Evolutionary conservation across 2,888 invertebrate species (phyloP).

Genomic region (Nomada ruficornis): DNA sequence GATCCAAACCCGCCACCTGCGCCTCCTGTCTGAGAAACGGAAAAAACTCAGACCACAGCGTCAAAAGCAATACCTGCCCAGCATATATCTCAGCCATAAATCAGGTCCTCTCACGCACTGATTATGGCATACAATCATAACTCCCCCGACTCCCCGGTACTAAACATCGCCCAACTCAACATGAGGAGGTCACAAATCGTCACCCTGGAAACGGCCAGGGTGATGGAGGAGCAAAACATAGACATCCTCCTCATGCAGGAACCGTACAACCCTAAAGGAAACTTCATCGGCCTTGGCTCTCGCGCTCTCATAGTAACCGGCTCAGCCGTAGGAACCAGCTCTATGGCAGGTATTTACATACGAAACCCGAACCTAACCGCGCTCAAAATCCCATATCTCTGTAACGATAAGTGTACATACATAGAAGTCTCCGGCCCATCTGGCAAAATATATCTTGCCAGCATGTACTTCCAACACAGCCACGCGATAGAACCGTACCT

Average conservation of each 20-base stretch:
- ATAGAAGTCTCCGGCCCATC: background rate
- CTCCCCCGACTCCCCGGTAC: too few relatives aligned
- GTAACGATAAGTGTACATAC: background rate
- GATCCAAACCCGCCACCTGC: too few relatives aligned
- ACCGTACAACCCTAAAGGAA: background rate
- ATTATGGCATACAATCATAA: too few relatives aligned
- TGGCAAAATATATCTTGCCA: background rate
- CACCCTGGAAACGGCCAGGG: background rate
- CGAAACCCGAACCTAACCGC: background rate
- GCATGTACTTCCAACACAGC: background rate
- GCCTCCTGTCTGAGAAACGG: too few relatives aligned
- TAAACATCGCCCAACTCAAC: background rate
- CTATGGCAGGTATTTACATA: background rate
- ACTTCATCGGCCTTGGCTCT: background rate
- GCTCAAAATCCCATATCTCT: background rate
- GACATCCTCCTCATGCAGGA: slow-evolving; percentile 7
- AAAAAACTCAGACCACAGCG: too few relatives aligned
- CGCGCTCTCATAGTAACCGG: background rate
- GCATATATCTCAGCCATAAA: too few relatives aligned
- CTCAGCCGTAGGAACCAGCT: accelerated
- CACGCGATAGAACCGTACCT: background rate
- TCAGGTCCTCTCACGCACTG: too few relatives aligned
- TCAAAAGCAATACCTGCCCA: too few relatives aligned
- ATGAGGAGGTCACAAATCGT: slow-evolving; percentile 17
- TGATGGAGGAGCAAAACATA: background rate